Evolutionary conservation across 2,888 invertebrate species (phyloP).

Genomic region (Aphrophora alni): DNA sequence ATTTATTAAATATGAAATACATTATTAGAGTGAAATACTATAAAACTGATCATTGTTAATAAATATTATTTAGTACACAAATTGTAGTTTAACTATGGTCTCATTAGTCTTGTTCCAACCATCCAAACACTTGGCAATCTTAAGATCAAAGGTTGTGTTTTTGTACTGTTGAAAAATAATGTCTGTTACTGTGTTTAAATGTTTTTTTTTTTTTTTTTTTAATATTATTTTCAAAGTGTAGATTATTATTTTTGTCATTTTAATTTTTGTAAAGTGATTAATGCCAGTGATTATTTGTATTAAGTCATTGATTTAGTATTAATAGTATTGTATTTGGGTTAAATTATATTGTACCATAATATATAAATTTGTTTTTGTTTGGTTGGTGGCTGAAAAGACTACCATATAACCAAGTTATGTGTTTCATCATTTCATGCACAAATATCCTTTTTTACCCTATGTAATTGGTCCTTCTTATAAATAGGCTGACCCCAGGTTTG

Average conservation of each 20-base stretch:
- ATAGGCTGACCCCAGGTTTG: too few relatives aligned
- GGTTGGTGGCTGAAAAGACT: background rate
- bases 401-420: background rate
- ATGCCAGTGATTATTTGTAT: conserved; percentile 6
- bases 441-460: too few relatives aligned
- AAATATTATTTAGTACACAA: too few relatives aligned
- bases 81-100: too few relatives aligned
- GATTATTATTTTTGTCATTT: background rate
- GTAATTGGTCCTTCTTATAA: too few relatives aligned
- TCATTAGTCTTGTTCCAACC: background rate
- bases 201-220: background rate
- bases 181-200: background rate
- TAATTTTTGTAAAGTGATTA: background rate
- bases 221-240: background rate
- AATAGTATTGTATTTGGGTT: conserved; percentile 2
- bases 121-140: background rate
- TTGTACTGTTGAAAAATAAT: background rate
- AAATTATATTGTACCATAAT: conserved; percentile 5
- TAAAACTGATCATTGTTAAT: too few relatives aligned
- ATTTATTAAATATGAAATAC: too few relatives aligned
- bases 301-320: conserved; percentile 6
- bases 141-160: background rate
- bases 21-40: too few relatives aligned
- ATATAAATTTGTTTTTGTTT: background rate
- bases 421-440: too few relatives aligned